These are phyloP conservation scores for Equus quagga DNA, from an alignment of 2,113 vertebrate genomes.

Conservation along the genomic window DNA sequence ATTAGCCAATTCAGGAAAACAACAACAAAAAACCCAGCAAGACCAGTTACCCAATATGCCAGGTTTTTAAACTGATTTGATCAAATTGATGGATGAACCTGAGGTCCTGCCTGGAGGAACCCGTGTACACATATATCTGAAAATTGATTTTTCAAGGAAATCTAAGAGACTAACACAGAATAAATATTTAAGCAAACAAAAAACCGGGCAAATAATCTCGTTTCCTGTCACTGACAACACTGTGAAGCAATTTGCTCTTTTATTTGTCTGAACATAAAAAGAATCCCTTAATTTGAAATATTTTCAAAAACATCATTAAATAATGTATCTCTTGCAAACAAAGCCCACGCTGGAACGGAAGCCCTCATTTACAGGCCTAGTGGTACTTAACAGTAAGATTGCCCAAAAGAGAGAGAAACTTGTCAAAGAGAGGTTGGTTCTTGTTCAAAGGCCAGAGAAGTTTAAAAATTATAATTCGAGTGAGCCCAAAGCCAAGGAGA, in stretches of 20 bases:
- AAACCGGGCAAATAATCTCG: neutral
- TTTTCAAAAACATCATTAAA: conserved; percentile 34
- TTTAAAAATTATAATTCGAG: neutral
- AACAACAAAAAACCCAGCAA: neutral
- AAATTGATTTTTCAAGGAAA: conserved; percentile 41
- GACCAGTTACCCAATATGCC: neutral
- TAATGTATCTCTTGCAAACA: neutral
- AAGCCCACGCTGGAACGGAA: neutral
- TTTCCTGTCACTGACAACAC: neutral
- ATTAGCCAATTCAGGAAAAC: neutral
- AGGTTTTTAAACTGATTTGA: neutral
- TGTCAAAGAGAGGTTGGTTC: neutral
- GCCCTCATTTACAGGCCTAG: neutral
- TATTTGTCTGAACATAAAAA: conserved; percentile 22
- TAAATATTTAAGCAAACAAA: neutral
- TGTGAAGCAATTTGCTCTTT: neutral
- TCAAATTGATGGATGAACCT: neutral
- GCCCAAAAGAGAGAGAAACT: neutral
- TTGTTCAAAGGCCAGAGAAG: neutral
- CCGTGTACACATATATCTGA: neutral
- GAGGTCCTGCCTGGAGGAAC: neutral
- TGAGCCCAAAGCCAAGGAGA: neutral
- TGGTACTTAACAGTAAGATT: neutral
- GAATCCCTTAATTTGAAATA: conserved; percentile 6
- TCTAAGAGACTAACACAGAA: neutral